phyloP scores from a whole-genome alignment of 2,797 vertebrate genomes.

The Stomatorhinus walkeri region DNA sequence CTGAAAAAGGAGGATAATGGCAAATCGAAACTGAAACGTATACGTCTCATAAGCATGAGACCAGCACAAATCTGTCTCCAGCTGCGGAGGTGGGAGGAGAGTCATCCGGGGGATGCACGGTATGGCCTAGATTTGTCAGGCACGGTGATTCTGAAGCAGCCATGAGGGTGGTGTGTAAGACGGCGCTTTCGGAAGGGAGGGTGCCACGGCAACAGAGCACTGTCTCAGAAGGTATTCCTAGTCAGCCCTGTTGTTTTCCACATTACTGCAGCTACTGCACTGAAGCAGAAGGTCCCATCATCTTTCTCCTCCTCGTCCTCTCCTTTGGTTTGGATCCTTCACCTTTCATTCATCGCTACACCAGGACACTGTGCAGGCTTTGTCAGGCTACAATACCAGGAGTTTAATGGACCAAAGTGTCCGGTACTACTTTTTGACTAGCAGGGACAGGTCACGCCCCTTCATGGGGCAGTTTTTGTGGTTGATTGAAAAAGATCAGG shows the following conservation, averaged over 20 bases:
- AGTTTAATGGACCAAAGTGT: not conserved
- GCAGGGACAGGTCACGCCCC: not conserved
- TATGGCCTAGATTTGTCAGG: conserved; percentile 34
- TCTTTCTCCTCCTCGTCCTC: not conserved
- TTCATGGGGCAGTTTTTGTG: not conserved
- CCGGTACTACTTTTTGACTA: not conserved
- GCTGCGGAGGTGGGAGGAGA: not conserved
- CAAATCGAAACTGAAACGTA: not conserved
- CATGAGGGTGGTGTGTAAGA: conserved; percentile 25
- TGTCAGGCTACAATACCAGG: not conserved
- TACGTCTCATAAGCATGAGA: not conserved
- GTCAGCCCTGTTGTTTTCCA: not conserved
- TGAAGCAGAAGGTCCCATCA: not conserved
- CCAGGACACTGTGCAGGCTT: not conserved
- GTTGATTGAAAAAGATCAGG: not conserved
- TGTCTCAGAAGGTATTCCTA: not conserved
- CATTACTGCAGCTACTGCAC: not conserved
- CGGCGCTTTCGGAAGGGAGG: not conserved
- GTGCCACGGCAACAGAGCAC: not conserved
- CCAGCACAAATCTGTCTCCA: not conserved
- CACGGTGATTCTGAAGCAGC: conserved; percentile 19
- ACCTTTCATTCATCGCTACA: not conserved
- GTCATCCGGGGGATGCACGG: not conserved
- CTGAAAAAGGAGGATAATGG: not conserved
- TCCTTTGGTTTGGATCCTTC: not conserved